phyloP scores from a whole-genome alignment of 2,113 vertebrate genomes.

The Colius striatus region DNA sequence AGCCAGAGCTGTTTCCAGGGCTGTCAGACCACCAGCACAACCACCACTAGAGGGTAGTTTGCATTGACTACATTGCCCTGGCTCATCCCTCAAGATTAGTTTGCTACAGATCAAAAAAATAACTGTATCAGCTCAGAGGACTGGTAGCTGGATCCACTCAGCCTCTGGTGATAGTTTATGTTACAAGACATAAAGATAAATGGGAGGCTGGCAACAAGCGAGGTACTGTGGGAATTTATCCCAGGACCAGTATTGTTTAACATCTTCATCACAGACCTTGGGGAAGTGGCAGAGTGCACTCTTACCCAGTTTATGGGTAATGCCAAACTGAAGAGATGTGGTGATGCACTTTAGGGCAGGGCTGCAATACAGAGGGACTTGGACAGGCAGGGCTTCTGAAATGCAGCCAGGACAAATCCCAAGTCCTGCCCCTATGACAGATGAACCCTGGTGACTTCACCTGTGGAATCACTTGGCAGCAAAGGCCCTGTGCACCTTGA shows the following conservation, averaged over 20 bases:
- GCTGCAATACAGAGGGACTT: not conserved
- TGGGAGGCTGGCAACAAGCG: not conserved
- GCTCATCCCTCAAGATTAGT: not conserved
- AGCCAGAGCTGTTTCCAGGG: not conserved
- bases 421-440: fast-evolving
- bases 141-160: slow-evolving; percentile 34
- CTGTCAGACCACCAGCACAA: not conserved
- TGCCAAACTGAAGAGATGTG: not conserved
- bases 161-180: not conserved
- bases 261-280: not conserved
- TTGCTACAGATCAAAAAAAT: slow-evolving; percentile 3
- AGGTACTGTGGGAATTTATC: not conserved
- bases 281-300: not conserved
- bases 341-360: not conserved
- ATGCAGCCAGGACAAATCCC: not conserved
- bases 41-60: not conserved
- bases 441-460: not conserved
- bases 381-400: not conserved
- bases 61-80: not conserved
- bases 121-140: slow-evolving; percentile 22
- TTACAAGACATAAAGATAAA: slow-evolving; percentile 53
- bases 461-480: fast-evolving
- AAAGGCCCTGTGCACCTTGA: not conserved
- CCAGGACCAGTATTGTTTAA: not conserved
- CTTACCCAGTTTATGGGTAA: not conserved